Evolutionary conservation across 2,113 vertebrate species (phyloP).

Genomic region (Lichenostomus cassidix): DNA sequence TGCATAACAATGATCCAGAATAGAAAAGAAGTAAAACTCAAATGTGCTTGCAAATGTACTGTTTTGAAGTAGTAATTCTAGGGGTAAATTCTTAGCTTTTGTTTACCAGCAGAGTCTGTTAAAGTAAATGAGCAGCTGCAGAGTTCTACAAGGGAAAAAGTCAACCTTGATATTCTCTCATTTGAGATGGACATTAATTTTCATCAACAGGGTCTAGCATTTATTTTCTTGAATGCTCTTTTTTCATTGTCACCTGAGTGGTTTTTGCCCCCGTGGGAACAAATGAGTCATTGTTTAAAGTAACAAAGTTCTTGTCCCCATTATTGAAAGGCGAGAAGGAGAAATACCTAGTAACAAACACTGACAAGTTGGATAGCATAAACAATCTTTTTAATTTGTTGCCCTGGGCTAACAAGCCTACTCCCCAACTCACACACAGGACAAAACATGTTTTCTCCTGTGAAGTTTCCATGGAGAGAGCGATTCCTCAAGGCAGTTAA

Average conservation of each 20-base stretch:
- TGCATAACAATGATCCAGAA: slow-evolving; percentile 72
- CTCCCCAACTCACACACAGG: neutral
- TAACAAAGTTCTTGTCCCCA: neutral
- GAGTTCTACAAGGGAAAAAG: neutral
- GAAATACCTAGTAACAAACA: neutral
- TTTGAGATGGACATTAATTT: neutral
- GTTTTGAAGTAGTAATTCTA: neutral
- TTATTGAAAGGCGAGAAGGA: slow-evolving; percentile 30
- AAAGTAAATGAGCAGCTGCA: neutral
- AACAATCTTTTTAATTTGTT: slow-evolving; percentile 28
- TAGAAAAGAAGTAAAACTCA: slow-evolving; percentile 11
- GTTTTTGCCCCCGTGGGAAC: neutral
- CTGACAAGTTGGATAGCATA: neutral
- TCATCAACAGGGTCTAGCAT: neutral
- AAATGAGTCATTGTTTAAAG: slow-evolving; percentile 8
- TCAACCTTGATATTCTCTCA: neutral
- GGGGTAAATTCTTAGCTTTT: neutral
- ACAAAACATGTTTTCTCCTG: neutral
- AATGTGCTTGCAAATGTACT: neutral
- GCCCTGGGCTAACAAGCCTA: slow-evolving; percentile 3
- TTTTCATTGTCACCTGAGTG: neutral
- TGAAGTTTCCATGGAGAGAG: slow-evolving; percentile 28
- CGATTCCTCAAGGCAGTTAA: slow-evolving; percentile 2
- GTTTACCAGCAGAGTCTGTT: neutral
- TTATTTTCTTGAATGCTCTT: neutral